Percentiles rank a stretch among this genome's conserved stretches.
Conservation (phyloP, 2,888 invertebrate species). For the Alloplasta piceator region DNA sequence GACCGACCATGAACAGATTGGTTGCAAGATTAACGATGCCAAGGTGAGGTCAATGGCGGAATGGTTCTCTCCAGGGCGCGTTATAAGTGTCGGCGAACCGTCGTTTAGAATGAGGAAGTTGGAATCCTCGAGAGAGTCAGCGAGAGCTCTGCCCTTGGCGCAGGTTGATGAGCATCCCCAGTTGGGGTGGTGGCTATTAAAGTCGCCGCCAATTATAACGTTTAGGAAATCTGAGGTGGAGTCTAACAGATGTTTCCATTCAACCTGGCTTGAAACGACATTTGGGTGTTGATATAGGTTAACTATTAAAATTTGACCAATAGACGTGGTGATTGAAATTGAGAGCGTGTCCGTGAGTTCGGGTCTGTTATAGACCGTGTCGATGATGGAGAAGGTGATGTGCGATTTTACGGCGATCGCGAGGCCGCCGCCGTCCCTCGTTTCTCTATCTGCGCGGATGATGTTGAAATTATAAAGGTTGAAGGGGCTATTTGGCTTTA, state of each 20-base stretch:
- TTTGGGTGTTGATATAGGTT: neutral
- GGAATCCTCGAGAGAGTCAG: neutral
- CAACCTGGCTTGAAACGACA: neutral
- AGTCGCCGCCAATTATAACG: conserved; percentile 35
- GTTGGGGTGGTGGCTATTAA: conserved; percentile 21
- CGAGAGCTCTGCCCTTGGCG: neutral
- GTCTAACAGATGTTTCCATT: neutral
- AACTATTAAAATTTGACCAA: neutral
- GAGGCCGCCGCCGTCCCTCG: neutral
- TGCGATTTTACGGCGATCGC: neutral
- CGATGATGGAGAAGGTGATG: neutral
- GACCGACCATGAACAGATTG: neutral
- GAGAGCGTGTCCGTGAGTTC: neutral
- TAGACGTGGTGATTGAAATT: neutral
- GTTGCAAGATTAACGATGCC: neutral
- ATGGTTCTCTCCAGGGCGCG: neutral
- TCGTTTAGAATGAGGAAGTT: neutral
- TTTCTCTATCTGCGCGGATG: neutral
- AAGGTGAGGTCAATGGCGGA: conserved; percentile 2
- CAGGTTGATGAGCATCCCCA: conserved; percentile 11
- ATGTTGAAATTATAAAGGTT: conserved; percentile 10
- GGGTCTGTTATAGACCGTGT: neutral
- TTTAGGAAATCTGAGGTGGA: neutral
- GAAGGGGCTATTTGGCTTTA: neutral
- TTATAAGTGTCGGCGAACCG: conserved; percentile 1